These are phyloP conservation scores for Synergus gifuensis DNA, from an alignment of 2,888 invertebrate genomes.

Conservation along the genomic window DNA sequence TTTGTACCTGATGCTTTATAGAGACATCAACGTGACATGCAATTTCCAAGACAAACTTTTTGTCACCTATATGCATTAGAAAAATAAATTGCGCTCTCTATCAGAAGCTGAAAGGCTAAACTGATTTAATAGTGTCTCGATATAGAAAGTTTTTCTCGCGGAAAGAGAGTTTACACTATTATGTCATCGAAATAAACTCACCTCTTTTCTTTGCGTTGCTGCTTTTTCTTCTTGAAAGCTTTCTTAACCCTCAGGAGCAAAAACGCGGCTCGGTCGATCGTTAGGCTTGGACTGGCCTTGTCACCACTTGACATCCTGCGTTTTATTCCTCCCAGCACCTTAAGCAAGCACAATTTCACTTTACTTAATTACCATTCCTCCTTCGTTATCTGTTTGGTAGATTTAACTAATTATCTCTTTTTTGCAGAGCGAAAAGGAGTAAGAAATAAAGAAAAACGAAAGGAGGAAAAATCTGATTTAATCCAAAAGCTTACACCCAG, in stretches of 20 bases:
- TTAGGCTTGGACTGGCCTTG: constrained; percentile 83
- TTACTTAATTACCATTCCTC: constrained; percentile 38
- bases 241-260: constrained; percentile 91
- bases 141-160: neutral
- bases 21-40: constrained; percentile 22
- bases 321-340: constrained; percentile 69
- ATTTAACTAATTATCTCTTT: constrained; percentile 10
- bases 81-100: neutral
- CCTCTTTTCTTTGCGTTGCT: constrained; percentile 92
- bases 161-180: neutral
- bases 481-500: neutral
- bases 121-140: constrained; percentile 21
- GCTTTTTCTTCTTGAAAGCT: constrained; percentile 93
- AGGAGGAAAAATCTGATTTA: neutral
- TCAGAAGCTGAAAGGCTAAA: neutral
- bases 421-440: neutral
- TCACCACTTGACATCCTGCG: constrained; percentile 75
- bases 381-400: constrained; percentile 36
- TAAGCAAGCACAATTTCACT: constrained; percentile 26
- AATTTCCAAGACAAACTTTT: constrained; percentile 25
- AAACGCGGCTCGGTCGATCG: constrained; percentile 94
- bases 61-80: neutral
- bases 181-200: constrained; percentile 75
- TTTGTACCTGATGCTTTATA: neutral
- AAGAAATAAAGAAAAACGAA: neutral